A percentile compares a stretch with the other conserved stretches of the same genome.
Conservation (phyloP, 2,888 invertebrate species). For the Himalopsyche anomala region DNA sequence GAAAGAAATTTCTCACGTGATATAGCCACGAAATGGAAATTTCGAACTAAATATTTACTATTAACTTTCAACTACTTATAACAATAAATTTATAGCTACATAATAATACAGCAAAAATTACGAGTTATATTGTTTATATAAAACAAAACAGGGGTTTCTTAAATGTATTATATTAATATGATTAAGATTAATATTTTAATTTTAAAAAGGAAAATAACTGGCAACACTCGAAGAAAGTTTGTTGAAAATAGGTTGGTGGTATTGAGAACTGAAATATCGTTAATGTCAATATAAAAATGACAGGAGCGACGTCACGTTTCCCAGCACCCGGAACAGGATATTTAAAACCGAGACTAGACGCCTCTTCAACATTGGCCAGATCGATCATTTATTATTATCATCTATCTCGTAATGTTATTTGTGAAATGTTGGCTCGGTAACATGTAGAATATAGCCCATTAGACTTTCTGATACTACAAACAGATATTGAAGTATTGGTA, state of each 20-base stretch:
- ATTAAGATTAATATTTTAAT: too few species aligned
- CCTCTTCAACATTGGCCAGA: constrained; percentile 2
- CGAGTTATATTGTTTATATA: too few species aligned
- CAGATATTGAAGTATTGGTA: too few species aligned
- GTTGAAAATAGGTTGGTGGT: neutral
- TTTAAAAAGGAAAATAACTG: neutral
- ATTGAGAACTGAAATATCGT: constrained; percentile 27
- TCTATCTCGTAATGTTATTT: constrained; percentile 21
- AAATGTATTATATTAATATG: too few species aligned
- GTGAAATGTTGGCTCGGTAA: constrained; percentile 23
- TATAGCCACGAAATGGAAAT: neutral
- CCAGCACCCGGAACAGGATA: constrained; percentile 58
- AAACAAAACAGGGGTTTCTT: too few species aligned
- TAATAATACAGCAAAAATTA: too few species aligned
- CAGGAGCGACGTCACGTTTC: constrained; percentile 49
- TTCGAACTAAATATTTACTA: neutral
- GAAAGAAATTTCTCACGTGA: constrained; percentile 3
- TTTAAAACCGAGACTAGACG: constrained; percentile 56
- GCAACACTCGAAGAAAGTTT: constrained; percentile 1
- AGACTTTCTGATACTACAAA: too few species aligned
- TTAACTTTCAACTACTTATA: too few species aligned
- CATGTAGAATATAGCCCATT: neutral
- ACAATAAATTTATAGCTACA: too few species aligned
- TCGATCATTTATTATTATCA: constrained; percentile 40
- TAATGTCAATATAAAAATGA: constrained; percentile 25